Evolutionary conservation across 2,113 vertebrate genomes (phyloP), one percentile per base, ranked within the genome.

Genomic region (Brachyhypopomus gauderio): DNA sequence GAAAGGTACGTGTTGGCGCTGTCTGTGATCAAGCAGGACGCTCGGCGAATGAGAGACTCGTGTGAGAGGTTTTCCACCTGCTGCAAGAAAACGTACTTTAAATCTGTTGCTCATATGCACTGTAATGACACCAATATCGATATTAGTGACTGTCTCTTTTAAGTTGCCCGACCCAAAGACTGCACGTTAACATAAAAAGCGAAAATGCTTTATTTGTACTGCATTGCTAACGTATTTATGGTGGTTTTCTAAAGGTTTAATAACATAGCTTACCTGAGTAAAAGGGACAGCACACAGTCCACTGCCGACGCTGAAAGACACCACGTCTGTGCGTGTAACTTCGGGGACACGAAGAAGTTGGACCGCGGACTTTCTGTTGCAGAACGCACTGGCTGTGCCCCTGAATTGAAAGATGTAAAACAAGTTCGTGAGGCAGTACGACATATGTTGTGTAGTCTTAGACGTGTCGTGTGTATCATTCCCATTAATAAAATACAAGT

Each of bases 1-100:
- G 92, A 94, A 59, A 94, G 92, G 75, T 93, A 93, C 5, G 91
- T 92, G 89, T 84, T 92, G 5, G 91, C 91, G 11, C 93, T 93
- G 89, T 93, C 91, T 11, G 92, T 92, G 0, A 88, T 92, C 83
- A 94, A 72, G 30, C 92, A 92, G 1, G 92, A 93, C n/a, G 93
- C 92, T 82, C 92, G 88, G 72, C 74, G 90, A 84, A 94, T 88
- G 59, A 94, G 84, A 19, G 91, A 88, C 80, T 94, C 93, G 22
- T 93, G 92, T 7, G 92, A 90, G 48, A 94, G 91, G 38, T 85
- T 81, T 8, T 93, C 92, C 45, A 77, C 88, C 63, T 90, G 87
- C 92, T 93, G 86, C 72, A 71, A 25, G 9, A 75, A 25, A 80
- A 7, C n/a, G 58, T 78, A 11, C 82, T 0, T 72, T 4, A 3